phyloP scores from a whole-genome alignment of 2,113 vertebrate species.

The Perca flavescens region DNA sequence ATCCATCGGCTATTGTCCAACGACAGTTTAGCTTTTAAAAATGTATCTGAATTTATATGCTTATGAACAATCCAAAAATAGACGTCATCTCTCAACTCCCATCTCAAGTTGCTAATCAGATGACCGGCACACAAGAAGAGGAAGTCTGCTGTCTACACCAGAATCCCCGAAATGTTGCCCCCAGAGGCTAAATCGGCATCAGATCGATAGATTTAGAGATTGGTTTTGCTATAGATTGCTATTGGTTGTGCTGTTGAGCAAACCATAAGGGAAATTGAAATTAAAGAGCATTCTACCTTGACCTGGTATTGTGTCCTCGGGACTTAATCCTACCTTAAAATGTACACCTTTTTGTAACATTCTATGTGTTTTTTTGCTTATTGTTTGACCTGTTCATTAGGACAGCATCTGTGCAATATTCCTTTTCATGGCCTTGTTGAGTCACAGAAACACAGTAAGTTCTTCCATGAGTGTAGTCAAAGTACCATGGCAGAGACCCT shows the following conservation, averaged over 20 bases:
- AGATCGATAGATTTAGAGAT: no score
- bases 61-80: no score
- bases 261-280: background rate
- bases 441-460: slow-evolving; percentile 37
- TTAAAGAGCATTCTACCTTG: background rate
- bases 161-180: no score
- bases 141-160: no score
- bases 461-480: slow-evolving; percentile 37
- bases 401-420: background rate
- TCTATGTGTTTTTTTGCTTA: background rate
- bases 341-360: background rate
- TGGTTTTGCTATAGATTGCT: background rate
- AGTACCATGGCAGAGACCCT: slow-evolving; percentile 3
- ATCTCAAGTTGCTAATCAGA: no score
- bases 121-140: no score
- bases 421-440: slow-evolving; percentile 34
- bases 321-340: background rate
- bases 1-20: no score
- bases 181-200: no score
- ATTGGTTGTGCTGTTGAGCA: no score
- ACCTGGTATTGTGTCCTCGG: background rate
- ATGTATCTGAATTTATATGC: no score
- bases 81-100: no score
- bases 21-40: no score
- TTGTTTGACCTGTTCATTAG: background rate